Evolutionary conservation across 1,140 invertebrate genomes (phyloP), one percentile per base, ranked within the genome.

Genomic region (Aricia agestis): DNA sequence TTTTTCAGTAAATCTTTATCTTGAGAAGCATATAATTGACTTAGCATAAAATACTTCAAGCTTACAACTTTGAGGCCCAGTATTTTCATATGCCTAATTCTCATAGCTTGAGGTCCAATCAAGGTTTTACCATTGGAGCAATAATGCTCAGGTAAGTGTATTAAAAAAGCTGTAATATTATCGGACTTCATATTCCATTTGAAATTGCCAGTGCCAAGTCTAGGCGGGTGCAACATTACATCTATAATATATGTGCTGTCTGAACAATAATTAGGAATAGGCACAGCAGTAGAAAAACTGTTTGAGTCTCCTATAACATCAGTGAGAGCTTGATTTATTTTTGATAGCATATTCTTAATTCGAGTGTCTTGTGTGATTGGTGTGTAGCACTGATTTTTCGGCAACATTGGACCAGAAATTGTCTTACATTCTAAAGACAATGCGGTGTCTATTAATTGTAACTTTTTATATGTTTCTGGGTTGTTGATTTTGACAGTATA

Each of bases 91-190:
- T 95, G 94, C 67, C 93, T 92, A 68, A 92, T 93, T 73, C 93
- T 94, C 93, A 95, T 94, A 0, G 89, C 78, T 84, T 95, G 94
- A 45, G 93, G 92, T 0, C 95, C 95, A 75, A 94, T 93, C 19
- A 96, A 81, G 66, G 87, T 76, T 57, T 89, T 82, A 65, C 84
- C 89, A 68, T 93, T 91, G 58, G 88, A 87, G 81, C 93, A 94
- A 83, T 93, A 96, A 86, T 95, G 93, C 75, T 95, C 94, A 17
- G 94, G 95, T 25, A 95, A 82, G 83, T 95, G 92, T 67, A 96
- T 92, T 32, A 95, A 82, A 71, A 95, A 75, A 3, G 93, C 94
- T 52, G 90, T 91, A 76, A 90, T 92, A 25, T 89, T 86, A 63
- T 78, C 78, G 5, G 76, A 75, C 45, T 86, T 79, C 5, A 82